Percentiles rank a stretch among this genome's conserved stretches.
Evolutionary conservation across 2,113 vertebrate genomes (phyloP).

Genomic region (Chaetorhynchus papuensis): DNA sequence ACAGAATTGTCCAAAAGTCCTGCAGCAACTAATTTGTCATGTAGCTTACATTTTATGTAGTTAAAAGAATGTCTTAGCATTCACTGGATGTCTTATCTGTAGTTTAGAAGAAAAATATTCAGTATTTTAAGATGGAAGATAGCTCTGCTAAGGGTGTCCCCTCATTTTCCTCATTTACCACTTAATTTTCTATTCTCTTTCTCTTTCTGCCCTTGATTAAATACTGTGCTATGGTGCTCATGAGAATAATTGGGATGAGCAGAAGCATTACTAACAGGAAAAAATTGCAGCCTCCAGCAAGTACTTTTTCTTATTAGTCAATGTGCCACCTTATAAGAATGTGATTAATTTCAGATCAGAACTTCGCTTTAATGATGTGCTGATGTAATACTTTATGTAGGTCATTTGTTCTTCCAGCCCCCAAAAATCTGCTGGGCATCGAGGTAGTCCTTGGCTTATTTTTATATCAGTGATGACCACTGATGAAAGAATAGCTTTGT

Average conservation of each 20-base stretch:
- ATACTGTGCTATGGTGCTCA: slow-evolving; percentile 37
- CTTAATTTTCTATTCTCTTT: slow-evolving; percentile 58
- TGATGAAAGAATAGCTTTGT: neutral
- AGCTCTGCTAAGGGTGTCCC: neutral
- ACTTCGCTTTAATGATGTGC: slow-evolving; percentile 38
- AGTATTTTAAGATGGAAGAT: slow-evolving; percentile 16
- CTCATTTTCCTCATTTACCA: neutral
- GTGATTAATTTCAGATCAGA: slow-evolving; percentile 58
- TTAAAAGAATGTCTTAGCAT: slow-evolving; percentile 17
- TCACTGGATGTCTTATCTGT: neutral
- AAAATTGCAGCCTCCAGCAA: slow-evolving; percentile 60
- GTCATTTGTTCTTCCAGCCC: slow-evolving; percentile 6
- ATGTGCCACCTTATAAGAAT: slow-evolving; percentile 39
- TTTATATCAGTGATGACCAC: neutral
- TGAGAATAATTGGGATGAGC: slow-evolving; percentile 62
- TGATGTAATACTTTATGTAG: neutral
- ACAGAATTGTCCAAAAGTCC: neutral
- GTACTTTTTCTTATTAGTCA: slow-evolving; percentile 58
- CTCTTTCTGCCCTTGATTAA: slow-evolving; percentile 55
- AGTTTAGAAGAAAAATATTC: neutral
- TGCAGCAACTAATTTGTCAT: slow-evolving; percentile 23
- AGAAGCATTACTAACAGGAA: slow-evolving; percentile 64
- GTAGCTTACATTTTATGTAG: neutral
- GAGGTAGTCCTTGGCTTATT: neutral
- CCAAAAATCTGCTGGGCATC: neutral